Percentiles rank a stretch among this genome's conserved stretches.
phyloP scores from a whole-genome alignment of 2,113 vertebrate species.

The Mus pahari region DNA sequence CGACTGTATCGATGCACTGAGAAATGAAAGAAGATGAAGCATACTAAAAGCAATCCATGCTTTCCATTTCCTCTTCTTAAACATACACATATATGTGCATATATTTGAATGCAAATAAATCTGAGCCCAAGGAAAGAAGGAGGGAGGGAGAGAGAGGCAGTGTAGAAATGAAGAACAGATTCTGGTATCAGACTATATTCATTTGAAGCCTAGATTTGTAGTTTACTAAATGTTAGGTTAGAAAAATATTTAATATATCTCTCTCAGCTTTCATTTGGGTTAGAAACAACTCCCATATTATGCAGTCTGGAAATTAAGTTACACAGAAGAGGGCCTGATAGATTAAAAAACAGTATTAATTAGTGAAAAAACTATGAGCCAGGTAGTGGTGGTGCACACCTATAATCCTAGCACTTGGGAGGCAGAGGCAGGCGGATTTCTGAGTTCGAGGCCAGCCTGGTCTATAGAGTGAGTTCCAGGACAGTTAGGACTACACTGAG shows the following conservation, averaged over 20 bases:
- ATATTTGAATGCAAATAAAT: not conserved
- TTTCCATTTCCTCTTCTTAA: not conserved
- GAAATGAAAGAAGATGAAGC: slow-evolving; percentile 6
- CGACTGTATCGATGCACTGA: not conserved
- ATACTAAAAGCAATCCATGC: not conserved
- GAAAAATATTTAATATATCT: not conserved
- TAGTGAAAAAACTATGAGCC: not conserved
- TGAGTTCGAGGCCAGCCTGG: no score
- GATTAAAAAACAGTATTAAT: not conserved
- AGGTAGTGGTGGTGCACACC: no score
- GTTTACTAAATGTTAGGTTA: not conserved
- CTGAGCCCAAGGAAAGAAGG: not conserved
- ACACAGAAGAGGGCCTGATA: not conserved
- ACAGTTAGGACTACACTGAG: no score
- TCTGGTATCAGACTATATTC: not conserved
- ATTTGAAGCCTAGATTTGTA: not conserved
- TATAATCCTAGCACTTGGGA: no score
- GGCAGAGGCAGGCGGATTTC: no score
- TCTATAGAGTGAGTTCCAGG: no score
- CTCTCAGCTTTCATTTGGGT: not conserved
- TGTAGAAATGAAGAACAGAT: not conserved
- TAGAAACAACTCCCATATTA: not conserved
- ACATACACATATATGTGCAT: not conserved
- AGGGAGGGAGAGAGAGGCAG: not conserved
- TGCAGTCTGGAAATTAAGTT: not conserved